A percentile compares a stretch with the other conserved stretches of the same genome.
phyloP scores from a whole-genome alignment of 2,888 invertebrate genomes.

The Epistrophella euchroma region DNA sequence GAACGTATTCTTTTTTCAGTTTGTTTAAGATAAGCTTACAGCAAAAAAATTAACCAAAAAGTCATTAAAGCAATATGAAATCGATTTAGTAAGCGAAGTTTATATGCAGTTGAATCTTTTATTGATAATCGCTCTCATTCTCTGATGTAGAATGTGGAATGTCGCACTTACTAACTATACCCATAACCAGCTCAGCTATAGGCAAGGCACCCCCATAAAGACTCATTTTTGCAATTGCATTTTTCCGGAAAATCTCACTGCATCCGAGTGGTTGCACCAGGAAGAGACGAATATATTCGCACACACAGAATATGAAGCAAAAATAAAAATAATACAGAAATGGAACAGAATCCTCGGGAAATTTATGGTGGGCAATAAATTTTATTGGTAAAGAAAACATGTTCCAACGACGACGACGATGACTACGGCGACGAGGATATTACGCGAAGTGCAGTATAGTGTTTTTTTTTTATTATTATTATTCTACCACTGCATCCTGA shows the following conservation, averaged over 20 bases:
- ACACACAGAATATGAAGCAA: slow-evolving; percentile 10
- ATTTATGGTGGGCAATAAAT: slow-evolving; percentile 72
- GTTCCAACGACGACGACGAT: slow-evolving; percentile 71
- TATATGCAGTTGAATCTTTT: slow-evolving; percentile 29
- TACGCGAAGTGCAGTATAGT: slow-evolving; percentile 65
- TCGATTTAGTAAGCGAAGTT: slow-evolving; percentile 29
- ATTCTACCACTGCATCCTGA: slow-evolving; percentile 47
- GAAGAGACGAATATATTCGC: slow-evolving; percentile 59
- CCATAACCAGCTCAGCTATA: background rate
- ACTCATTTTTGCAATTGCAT: slow-evolving; percentile 58
- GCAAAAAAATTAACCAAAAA: background rate
- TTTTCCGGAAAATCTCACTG: slow-evolving; percentile 67
- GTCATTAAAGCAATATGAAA: slow-evolving; percentile 35
- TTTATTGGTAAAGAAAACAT: slow-evolving; percentile 75
- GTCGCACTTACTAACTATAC: slow-evolving; percentile 37
- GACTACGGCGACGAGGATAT: slow-evolving; percentile 67
- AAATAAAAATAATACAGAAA: slow-evolving; percentile 28
- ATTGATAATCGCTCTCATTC: slow-evolving; percentile 52
- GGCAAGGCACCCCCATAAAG: background rate
- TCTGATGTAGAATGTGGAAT: slow-evolving; percentile 43
- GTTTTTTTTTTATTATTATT: slow-evolving; percentile 36
- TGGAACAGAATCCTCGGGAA: slow-evolving; percentile 47
- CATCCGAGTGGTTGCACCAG: slow-evolving; percentile 70
- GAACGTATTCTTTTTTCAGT: background rate
- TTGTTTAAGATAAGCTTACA: background rate